Evolutionary conservation across 2,113 vertebrate genomes (phyloP), one percentile per base, ranked within the genome.

Genomic region (Chloebia gouldiae): DNA sequence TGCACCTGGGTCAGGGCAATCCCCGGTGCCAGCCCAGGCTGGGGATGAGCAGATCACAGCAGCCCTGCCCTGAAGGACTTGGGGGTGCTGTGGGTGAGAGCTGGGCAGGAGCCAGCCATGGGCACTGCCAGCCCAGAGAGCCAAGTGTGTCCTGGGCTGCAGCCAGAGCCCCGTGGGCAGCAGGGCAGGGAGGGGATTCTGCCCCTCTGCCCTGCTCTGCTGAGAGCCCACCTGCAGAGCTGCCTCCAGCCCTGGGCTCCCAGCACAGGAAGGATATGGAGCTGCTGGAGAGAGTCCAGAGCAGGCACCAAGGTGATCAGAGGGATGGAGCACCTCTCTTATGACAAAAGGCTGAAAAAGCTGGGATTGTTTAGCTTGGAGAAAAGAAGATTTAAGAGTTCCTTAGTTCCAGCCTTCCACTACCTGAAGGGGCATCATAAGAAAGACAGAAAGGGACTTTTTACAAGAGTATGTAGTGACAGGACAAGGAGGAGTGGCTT

Each of bases 291-390:
- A n/a, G n/a, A n/a, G n/a, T n/a, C n/a, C n/a, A n/a, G n/a, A n/a
- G n/a, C n/a, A n/a, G n/a, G n/a, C n/a, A n/a, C n/a, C n/a, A n/a
- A n/a, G n/a, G 12, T 10, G 18, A 33, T 19, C 15, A 51, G 18
- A 28, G 17, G 22, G 5, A 11, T 13, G 19, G 10, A 53, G 25
- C 21, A 4, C 1, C 45, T 69, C 54, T 45, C 0, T 17, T 35
- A 1, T 5, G 15, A 4, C 2, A 2, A 33, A 60, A 53, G 23
- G 13, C 12, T 77, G 63, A 45, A 7, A 51, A 6, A 61, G 60
- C 2, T 8, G 15, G 14, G 5, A 5, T 61, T 61, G 13, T 40
- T n/a, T 5, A 30, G 13, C 16, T 20, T 35, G 30, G 16, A 40
- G n/a, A 70, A 70, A 15, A 37, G 40, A 47, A 66, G 23, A n/a